These are phyloP conservation scores for Melanargia galathea DNA, from an alignment of 2,888 invertebrate species.

Conservation along the genomic window DNA sequence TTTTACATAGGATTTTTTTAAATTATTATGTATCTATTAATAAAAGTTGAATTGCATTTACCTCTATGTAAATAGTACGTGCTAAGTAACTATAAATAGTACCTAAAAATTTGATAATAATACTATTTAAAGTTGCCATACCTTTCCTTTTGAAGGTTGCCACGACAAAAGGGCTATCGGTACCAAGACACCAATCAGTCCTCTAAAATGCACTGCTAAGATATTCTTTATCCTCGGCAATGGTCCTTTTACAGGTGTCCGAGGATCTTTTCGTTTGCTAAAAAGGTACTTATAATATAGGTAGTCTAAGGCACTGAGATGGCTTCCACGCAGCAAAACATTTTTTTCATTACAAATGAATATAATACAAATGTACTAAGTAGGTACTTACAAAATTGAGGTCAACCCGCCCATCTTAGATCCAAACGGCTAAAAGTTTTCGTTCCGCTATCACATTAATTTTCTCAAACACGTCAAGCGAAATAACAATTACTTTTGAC, in stretches of 20 bases:
- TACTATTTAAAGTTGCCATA: slow-evolving; percentile 37
- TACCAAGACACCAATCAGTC: slow-evolving; percentile 52
- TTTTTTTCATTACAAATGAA: neutral
- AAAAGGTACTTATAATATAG: slow-evolving; percentile 17
- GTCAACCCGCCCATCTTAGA: slow-evolving; percentile 33
- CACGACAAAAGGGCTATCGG: slow-evolving; percentile 46
- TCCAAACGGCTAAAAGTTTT: neutral
- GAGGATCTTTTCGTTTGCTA: slow-evolving; percentile 35
- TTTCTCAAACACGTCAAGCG: neutral
- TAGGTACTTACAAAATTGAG: slow-evolving; percentile 11
- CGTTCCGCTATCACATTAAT: neutral
- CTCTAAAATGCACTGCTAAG: slow-evolving; percentile 47
- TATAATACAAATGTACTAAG: neutral
- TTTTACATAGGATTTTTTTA: too few relatives aligned
- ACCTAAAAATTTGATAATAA: too few relatives aligned
- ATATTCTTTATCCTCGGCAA: slow-evolving; percentile 47
- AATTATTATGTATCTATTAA: too few relatives aligned
- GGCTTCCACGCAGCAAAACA: neutral
- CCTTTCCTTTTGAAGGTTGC: slow-evolving; percentile 46
- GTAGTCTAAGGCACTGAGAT: too few relatives aligned
- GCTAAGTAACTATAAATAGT: too few relatives aligned
- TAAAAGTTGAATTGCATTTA: too few relatives aligned
- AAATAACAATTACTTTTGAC: slow-evolving; percentile 6
- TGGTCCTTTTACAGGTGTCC: slow-evolving; percentile 45
- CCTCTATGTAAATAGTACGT: too few relatives aligned